Evolutionary conservation across 2,888 invertebrate species (phyloP).

Genomic region (Cerastis leucographa): DNA sequence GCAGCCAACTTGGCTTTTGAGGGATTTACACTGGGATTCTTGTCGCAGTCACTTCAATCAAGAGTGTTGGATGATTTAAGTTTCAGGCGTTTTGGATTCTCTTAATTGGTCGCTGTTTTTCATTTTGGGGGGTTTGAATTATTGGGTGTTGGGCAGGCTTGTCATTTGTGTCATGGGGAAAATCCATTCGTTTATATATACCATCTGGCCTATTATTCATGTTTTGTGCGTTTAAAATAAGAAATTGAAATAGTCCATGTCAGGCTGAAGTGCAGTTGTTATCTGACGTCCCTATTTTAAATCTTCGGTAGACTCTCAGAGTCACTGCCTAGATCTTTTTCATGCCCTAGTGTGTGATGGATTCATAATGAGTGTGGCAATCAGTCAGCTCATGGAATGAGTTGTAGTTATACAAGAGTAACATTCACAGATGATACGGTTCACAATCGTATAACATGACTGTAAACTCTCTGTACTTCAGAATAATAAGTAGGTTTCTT

Average conservation of each 20-base stretch:
- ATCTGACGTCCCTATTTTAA: background rate
- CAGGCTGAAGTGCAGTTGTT: background rate
- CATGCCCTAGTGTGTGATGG: background rate
- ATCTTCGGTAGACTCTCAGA: background rate
- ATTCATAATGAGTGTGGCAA: background rate
- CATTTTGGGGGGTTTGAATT: conserved; percentile 29
- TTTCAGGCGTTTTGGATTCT: conserved; percentile 25
- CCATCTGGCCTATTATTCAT: background rate
- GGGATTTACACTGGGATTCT: conserved; percentile 69
- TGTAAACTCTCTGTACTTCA: conserved; percentile 15
- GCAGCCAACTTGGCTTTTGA: conserved; percentile 69
- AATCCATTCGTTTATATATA: background rate
- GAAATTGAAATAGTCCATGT: background rate
- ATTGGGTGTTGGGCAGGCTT: conserved; percentile 27
- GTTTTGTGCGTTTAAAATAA: background rate
- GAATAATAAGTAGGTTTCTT: conserved; percentile 32
- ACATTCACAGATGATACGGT: conserved; percentile 14
- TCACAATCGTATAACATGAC: conserved; percentile 17
- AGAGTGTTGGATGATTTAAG: conserved; percentile 52
- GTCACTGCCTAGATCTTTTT: background rate
- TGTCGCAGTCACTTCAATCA: conserved; percentile 63
- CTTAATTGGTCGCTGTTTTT: conserved; percentile 52
- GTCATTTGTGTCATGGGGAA: background rate
- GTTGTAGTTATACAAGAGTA: conserved; percentile 6
- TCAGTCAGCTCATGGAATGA: background rate